A percentile compares a stretch with the other conserved stretches of the same genome.
These are phyloP conservation scores for Acanthoscelides obtectus DNA, from an alignment of 2,888 invertebrate species.

Conservation along the genomic window DNA sequence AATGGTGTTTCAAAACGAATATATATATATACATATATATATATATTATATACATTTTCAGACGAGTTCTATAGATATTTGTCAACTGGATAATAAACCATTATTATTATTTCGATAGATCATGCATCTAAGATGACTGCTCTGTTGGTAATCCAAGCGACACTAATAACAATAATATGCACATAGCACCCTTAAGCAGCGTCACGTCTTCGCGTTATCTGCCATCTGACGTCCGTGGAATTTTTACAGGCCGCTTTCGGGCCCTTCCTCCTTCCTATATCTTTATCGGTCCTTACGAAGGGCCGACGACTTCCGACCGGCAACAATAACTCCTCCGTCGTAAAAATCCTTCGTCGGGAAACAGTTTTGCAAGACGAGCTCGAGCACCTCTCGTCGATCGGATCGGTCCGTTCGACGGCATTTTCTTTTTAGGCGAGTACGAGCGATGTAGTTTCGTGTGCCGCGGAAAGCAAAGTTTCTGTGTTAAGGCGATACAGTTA, in stretches of 20 bases:
- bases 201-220: background rate
- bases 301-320: background rate
- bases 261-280: background rate
- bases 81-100: no score
- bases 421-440: background rate
- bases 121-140: background rate
- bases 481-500: no score
- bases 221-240: background rate
- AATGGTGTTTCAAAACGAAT: no score
- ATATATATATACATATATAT: no score
- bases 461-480: background rate
- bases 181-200: background rate
- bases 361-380: background rate
- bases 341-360: background rate
- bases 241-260: background rate
- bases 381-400: background rate
- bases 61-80: no score
- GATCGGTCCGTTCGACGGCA: background rate
- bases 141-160: no score
- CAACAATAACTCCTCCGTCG: background rate
- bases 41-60: no score
- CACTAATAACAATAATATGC: background rate
- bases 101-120: no score
- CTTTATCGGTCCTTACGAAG: background rate
- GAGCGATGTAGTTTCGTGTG: no score